Conservation (phyloP, 2,797 vertebrate species). For the Heterohyrax brucei region DNA sequence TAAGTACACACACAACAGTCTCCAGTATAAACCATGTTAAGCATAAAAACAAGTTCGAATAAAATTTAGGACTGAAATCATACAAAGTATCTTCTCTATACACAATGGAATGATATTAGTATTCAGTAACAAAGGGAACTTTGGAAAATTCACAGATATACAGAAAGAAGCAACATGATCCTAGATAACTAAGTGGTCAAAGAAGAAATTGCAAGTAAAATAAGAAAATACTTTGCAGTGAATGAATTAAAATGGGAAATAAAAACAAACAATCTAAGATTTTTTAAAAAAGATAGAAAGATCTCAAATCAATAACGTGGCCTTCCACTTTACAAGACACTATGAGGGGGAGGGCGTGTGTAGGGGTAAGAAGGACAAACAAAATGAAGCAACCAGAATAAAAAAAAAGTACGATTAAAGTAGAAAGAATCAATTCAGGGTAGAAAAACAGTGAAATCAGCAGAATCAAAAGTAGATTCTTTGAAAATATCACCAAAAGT, state of each 20-base stretch:
- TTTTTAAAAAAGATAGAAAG: background rate
- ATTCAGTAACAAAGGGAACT: too few species aligned
- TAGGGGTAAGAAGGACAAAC: background rate
- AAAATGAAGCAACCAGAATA: background rate
- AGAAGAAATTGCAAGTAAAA: too few species aligned
- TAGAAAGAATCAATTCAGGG: background rate
- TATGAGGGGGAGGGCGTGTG: background rate
- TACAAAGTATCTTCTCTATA: background rate
- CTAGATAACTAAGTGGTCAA: too few species aligned
- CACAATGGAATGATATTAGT: too few species aligned
- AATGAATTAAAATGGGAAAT: too few species aligned
- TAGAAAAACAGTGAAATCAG: background rate
- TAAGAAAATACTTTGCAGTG: too few species aligned
- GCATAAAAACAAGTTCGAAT: background rate
- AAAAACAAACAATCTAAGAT: too few species aligned
- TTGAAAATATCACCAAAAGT: background rate
- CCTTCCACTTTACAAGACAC: background rate
- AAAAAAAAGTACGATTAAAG: background rate
- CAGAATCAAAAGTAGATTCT: background rate
- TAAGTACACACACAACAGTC: background rate
- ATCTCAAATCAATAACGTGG: background rate
- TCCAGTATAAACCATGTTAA: background rate
- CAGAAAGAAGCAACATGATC: too few species aligned
- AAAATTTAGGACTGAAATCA: slow-evolving; percentile 5
- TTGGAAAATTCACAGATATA: too few species aligned